Conservation (phyloP, 2,797 vertebrate genomes). For the Melanotaenia parkinsoni region DNA sequence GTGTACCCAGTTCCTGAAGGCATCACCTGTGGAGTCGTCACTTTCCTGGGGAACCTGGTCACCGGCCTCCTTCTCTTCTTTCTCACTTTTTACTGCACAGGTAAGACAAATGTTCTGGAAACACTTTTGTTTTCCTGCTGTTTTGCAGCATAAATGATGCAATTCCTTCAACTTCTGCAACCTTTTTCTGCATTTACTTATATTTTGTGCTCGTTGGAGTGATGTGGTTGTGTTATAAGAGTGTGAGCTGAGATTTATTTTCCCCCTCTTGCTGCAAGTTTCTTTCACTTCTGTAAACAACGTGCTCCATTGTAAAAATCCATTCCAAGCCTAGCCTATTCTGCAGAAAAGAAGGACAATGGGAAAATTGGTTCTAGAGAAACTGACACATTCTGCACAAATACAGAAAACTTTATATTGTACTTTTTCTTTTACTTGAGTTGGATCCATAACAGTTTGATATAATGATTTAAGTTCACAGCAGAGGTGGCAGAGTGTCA, state of each 20-base stretch:
- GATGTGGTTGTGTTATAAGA: background rate
- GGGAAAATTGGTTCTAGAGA: conserved; percentile 30
- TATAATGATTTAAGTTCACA: conserved; percentile 38
- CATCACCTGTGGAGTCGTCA: conserved; percentile 97
- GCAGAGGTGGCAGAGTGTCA: conserved; percentile 19
- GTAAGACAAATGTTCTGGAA: conserved; percentile 78
- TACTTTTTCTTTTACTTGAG: conserved; percentile 36
- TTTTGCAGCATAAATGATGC: background rate
- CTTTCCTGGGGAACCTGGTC: conserved; percentile 95
- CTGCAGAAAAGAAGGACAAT: conserved; percentile 25
- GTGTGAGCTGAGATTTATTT: background rate
- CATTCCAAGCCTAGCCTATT: conserved; percentile 32
- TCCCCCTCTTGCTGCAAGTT: background rate
- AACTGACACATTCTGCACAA: conserved; percentile 26
- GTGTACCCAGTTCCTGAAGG: conserved; percentile 99
- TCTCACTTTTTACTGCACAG: conserved; percentile 94
- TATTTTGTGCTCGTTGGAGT: background rate
- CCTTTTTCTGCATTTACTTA: background rate
- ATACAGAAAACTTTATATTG: conserved; percentile 31
- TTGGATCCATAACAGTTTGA: conserved; percentile 39
- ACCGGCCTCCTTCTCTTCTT: conserved; percentile 94
- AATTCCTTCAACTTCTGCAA: background rate
- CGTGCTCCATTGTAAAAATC: conserved; percentile 46
- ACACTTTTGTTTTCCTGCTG: background rate
- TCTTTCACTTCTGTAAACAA: conserved; percentile 16